These are phyloP conservation scores for Lynx canadensis DNA, from an alignment of 2,113 vertebrate genomes.

Conservation along the genomic window DNA sequence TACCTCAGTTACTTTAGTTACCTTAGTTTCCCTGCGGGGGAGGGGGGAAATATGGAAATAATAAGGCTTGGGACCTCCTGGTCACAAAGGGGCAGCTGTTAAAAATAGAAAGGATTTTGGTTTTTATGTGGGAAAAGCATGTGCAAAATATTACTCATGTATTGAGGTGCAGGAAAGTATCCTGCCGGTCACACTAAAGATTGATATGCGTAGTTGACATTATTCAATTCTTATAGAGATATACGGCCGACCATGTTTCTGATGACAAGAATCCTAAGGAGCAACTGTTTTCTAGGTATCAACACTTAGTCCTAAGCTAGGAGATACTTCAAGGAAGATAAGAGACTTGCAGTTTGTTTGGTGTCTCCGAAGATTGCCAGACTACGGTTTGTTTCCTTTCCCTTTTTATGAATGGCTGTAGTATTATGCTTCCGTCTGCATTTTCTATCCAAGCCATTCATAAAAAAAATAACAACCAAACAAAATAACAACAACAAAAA, in stretches of 20 bases:
- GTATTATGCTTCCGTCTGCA: conserved; percentile 79
- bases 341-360: conserved; percentile 70
- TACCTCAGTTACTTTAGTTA: not conserved
- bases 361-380: conserved; percentile 77
- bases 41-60: conserved; percentile 17
- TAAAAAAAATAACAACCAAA: conserved; percentile 87
- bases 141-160: not conserved
- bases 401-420: conserved; percentile 88
- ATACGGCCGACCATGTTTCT: not conserved
- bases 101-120: conserved; percentile 1
- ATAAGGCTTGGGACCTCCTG: not conserved
- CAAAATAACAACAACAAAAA: conserved; percentile 83
- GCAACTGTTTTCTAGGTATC: not conserved
- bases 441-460: conserved; percentile 87
- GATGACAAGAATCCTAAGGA: not conserved
- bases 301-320: not conserved
- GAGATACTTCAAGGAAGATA: conserved; percentile 68
- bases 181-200: not conserved
- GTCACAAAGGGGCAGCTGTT: not conserved
- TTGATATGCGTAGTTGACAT: not conserved
- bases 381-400: conserved; percentile 78
- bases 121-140: not conserved
- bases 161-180: not conserved
- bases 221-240: not conserved
- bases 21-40: conserved; percentile 28